Base-by-base conservation (phyloP, 2,113 vertebrate species). In the Trichomycterus rosablanca region DNA sequence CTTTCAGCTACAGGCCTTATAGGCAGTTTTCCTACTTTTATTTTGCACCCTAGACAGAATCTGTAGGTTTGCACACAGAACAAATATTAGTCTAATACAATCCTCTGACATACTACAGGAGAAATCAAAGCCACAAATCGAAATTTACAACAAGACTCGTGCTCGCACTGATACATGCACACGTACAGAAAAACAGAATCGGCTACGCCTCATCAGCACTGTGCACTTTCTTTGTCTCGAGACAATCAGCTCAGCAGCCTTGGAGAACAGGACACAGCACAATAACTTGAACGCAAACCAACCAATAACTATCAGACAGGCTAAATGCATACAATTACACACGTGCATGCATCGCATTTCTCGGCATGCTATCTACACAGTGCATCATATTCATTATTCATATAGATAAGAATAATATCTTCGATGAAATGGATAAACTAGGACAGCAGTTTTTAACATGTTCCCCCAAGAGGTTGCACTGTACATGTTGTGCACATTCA, bases 201-300 rank as follows among this genome's bases (percentile, higher is more conserved):
- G 30, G 71, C 64, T 63, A 80, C 69, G 76, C 76, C 66, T 72
- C 68, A 73, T 76, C 66, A 71, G 57, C 57, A 59, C 54, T 53
- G 64, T 66, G 72, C 26, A 55, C 79, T 77, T 72, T 62, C 77
- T 77, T 75, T 66, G 67, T 70, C 67, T 69, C 58, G 40, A 53
- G 59, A 46, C 58, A 7, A 70, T 73, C 78, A 76, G 77, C 64
- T 53, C 54, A 14, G 46, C 58, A 52, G 46, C 59, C 63, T 57
- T 67, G 53, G 34, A 45, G 48, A 59, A 40, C 53, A 43, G 8
- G 20, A 64, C 39, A 46, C 34, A 37, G 24, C 54, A 58, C 58
- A 57, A 62, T 55, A 61, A 44, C 57, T 45, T 35, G 35, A 63
- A 56, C 39, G 40, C 34, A 40, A 16, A 48, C 20, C 37, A 55